Evolutionary conservation across 2,113 vertebrate genomes (phyloP).

Genomic region (Petromus typicus): DNA sequence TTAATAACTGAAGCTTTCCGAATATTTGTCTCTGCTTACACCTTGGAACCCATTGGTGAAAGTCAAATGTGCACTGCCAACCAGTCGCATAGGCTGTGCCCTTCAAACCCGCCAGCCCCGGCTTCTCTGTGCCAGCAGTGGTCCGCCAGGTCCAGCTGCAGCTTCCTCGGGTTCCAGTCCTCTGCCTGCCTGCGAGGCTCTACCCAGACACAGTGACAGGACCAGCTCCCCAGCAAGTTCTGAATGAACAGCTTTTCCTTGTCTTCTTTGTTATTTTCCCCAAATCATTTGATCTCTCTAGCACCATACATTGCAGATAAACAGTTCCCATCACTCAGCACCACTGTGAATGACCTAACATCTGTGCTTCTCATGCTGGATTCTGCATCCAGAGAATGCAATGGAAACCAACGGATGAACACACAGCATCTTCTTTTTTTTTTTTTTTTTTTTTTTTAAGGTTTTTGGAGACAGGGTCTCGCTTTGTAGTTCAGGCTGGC

Average conservation of each 20-base stretch:
- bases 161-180: no score
- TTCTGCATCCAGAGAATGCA: background rate
- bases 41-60: background rate
- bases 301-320: background rate
- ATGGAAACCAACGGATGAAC: background rate
- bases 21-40: no score
- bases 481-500: no score
- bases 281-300: background rate
- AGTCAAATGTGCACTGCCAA: background rate
- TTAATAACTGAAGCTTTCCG: background rate
- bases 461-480: no score
- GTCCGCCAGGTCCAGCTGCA: background rate
- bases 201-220: background rate
- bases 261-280: background rate
- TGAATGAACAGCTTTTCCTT: background rate
- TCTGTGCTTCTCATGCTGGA: background rate
- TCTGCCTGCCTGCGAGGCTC: background rate
- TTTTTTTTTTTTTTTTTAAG: no score
- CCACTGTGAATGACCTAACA: background rate
- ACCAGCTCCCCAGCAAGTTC: background rate
- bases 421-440: background rate
- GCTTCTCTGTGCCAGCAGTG: background rate
- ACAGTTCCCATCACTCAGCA: background rate
- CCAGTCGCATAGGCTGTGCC: background rate
- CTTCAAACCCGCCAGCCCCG: background rate